Evolutionary conservation across 2,797 vertebrate species (phyloP), one percentile per base, ranked within the genome.

Genomic region (Apogon hyalosoma): DNA sequence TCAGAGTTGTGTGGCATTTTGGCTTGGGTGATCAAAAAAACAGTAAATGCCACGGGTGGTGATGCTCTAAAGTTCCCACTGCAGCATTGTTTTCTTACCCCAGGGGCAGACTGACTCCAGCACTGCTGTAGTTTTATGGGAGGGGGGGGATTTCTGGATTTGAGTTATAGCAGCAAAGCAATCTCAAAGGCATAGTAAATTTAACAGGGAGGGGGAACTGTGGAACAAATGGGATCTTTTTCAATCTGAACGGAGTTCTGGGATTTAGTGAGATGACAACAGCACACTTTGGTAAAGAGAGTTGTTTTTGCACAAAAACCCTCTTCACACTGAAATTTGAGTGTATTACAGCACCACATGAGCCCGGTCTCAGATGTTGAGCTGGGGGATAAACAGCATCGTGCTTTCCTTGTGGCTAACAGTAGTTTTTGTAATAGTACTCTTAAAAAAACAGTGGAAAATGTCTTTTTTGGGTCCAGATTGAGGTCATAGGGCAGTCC

Each of bases 1-100:
- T 40, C 79, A 75, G 63, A 80, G 78, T 72, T 80, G 79, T 81
- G 79, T 86, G 87, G 81, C 88, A 80, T 92, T 91, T 82, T 71
- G 80, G 75, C 83, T 86, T 63, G 18, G 33, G 63, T 57, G 55
- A 86, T 86, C 63, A 69, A 74, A 58, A 41, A 64, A 62, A 46
- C 31, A 41, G 43, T 75, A 90, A 88, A 90, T 89, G 88, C 87
- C 88, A 87, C 12, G 73, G 76, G 84, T 77, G 81, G 73, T 79
- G 86, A 80, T 82, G 74, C 76, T 88, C 76, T 73, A 47, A 84
- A 81, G 73, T 83, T 87, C 84, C 84, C 75, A 70, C 72, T 83
- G 83, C 79, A 72, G 79, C 75, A 75, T 87, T 87, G 83, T 84
- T 88, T 84, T 86, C 54, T 73, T 60, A 73, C 81, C 82, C 77